phyloP scores from a whole-genome alignment of 2,113 vertebrate species.

The Archocentrus centrarchus region DNA sequence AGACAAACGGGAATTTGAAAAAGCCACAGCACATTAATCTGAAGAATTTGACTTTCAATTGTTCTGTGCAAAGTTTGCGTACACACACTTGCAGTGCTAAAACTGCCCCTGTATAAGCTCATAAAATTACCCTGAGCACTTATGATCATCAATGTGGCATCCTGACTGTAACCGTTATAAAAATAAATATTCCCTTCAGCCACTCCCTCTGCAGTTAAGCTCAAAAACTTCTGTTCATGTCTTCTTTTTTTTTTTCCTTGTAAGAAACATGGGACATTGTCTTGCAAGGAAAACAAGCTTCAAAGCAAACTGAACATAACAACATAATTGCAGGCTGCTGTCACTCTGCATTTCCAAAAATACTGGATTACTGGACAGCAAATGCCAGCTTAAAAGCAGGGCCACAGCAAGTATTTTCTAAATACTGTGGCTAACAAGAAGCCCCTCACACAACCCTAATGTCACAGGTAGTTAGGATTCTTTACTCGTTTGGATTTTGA shows the following conservation, averaged over 20 bases:
- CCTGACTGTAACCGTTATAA: conserved; percentile 14
- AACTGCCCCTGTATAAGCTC: not conserved
- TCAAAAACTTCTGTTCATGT: conserved; percentile 24
- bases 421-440: not conserved
- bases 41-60: not conserved
- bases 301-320: conserved; percentile 40
- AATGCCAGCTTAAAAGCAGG: conserved; percentile 1
- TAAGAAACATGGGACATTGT: conserved; percentile 23
- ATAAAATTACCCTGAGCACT: not conserved
- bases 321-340: conserved; percentile 31
- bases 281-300: conserved; percentile 24
- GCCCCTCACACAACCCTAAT: not conserved
- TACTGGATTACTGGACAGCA: not conserved
- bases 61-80: not conserved
- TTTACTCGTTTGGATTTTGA: not conserved
- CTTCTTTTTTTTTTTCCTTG: not conserved
- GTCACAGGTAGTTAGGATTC: not conserved
- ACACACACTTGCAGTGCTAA: not conserved
- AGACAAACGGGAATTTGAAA: not conserved
- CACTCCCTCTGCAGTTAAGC: conserved; percentile 20
- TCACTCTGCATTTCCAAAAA: conserved; percentile 14
- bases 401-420: not conserved
- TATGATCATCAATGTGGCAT: conserved; percentile 1
- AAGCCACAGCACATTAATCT: not conserved
- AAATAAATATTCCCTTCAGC: conserved; percentile 29